A percentile compares a stretch with the other conserved stretches of the same genome.
These are phyloP conservation scores for Cryptophagus acutangulus DNA, from an alignment of 2,888 invertebrate genomes.

Conservation along the genomic window DNA sequence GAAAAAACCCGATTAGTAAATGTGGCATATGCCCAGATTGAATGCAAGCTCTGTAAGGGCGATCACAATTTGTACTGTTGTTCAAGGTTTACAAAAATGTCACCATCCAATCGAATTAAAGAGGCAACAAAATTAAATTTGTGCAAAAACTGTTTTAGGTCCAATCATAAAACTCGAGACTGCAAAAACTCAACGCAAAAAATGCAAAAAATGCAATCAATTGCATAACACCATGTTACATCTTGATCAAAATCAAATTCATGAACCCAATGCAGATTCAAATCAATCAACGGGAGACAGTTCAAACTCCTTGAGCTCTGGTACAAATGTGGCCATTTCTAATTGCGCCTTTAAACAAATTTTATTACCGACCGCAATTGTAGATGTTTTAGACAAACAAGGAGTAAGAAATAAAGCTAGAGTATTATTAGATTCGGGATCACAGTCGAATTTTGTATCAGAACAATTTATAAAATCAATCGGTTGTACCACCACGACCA, in stretches of 20 bases:
- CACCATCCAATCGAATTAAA: conserved; percentile 8
- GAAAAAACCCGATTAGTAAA: no score
- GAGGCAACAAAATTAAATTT: conserved; percentile 8
- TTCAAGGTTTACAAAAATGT: no score
- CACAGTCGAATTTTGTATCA: conserved; percentile 15
- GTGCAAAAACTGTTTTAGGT: conserved; percentile 17
- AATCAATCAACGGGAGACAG: no score
- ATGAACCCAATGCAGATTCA: no score
- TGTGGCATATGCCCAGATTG: no score
- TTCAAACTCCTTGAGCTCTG: no score
- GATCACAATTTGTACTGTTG: no score
- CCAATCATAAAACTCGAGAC: conserved; percentile 9
- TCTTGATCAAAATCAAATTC: no score
- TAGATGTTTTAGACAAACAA: conserved; percentile 10
- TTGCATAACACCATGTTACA: conserved; percentile 17
- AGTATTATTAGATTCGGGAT: conserved; percentile 18
- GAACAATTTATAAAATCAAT: no score
- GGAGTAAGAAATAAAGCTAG: conserved; percentile 9
- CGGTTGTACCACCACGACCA: no score
- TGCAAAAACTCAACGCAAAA: conserved; percentile 11
- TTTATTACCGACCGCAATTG: conserved; percentile 13
- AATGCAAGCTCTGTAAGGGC: no score
- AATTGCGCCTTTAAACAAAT: neutral
- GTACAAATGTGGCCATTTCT: no score
- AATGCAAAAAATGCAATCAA: conserved; percentile 13